phyloP scores from a whole-genome alignment of 2,797 vertebrate species.

The Danio jaintianensis region DNA sequence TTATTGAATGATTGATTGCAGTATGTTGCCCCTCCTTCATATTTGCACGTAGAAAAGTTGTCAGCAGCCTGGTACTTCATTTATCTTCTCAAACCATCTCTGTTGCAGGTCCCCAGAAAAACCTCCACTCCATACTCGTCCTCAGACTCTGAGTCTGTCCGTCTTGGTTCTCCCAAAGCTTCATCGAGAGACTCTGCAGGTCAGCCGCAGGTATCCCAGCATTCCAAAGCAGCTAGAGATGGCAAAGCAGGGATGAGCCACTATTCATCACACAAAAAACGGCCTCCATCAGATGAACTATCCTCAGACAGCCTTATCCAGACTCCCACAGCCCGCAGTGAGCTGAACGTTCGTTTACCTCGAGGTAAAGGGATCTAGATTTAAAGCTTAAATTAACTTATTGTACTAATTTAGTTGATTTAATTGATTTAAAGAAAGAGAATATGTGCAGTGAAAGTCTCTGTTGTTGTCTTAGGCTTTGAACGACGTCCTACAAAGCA shows the following conservation, averaged over 20 bases:
- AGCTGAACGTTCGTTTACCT: slow-evolving; percentile 58
- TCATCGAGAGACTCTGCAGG: slow-evolving; percentile 58
- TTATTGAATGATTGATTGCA: background rate
- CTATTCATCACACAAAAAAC: slow-evolving; percentile 64
- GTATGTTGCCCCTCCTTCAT: background rate
- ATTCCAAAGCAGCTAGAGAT: slow-evolving; percentile 63
- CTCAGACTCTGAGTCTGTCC: slow-evolving; percentile 68
- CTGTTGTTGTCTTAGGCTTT: slow-evolving; percentile 72
- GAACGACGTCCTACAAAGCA: slow-evolving; percentile 79
- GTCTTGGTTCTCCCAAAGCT: slow-evolving; percentile 64
- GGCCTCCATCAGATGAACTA: slow-evolving; percentile 40
- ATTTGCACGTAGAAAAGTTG: background rate
- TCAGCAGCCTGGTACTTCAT: background rate
- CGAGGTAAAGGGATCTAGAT: slow-evolving; percentile 64
- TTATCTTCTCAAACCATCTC: background rate
- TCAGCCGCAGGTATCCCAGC: slow-evolving; percentile 62
- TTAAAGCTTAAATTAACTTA: no score
- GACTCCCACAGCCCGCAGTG: slow-evolving; percentile 66
- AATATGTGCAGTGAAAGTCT: background rate
- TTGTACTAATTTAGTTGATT: background rate
- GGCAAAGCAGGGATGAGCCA: slow-evolving; percentile 60
- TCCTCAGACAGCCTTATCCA: slow-evolving; percentile 28
- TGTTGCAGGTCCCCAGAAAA: slow-evolving; percentile 56
- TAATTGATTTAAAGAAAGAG: background rate
- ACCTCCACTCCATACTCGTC: slow-evolving; percentile 61